Evolutionary conservation across 2,113 vertebrate genomes (phyloP).

Genomic region (Probosciger aterrimus): DNA sequence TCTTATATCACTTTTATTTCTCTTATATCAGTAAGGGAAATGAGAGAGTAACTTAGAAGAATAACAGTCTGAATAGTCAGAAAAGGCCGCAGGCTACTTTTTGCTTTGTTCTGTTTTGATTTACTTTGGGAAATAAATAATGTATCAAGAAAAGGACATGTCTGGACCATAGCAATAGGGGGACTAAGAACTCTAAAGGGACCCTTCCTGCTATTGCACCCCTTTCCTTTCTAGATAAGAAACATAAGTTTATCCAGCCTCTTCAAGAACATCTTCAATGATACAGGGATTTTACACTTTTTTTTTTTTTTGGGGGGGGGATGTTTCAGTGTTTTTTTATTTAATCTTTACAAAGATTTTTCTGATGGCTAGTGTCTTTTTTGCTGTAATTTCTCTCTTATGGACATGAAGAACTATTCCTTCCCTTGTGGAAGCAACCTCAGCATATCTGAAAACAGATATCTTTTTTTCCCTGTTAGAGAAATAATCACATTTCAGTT

Average conservation of each 20-base stretch:
- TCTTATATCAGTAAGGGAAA: neutral
- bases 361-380: neutral
- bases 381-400: neutral
- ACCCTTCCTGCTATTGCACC: neutral
- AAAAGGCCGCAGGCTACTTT: neutral
- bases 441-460: neutral
- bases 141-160: neutral
- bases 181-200: neutral
- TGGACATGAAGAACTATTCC: neutral
- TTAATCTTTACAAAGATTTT: neutral
- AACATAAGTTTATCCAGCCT: neutral
- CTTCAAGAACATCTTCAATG: neutral
- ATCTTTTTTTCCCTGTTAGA: accelerated
- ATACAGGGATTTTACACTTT: neutral
- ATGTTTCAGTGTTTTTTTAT: neutral
- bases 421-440: neutral
- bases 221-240: neutral
- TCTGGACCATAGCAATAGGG: neutral
- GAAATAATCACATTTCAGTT: neutral
- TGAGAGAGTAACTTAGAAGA: neutral
- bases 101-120: neutral
- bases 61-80: neutral
- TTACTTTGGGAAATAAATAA: neutral
- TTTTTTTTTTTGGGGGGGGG: neutral
- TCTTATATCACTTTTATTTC: neutral